Conservation (phyloP, 2,888 invertebrate species). For the Auanema freiburgensis region DNA sequence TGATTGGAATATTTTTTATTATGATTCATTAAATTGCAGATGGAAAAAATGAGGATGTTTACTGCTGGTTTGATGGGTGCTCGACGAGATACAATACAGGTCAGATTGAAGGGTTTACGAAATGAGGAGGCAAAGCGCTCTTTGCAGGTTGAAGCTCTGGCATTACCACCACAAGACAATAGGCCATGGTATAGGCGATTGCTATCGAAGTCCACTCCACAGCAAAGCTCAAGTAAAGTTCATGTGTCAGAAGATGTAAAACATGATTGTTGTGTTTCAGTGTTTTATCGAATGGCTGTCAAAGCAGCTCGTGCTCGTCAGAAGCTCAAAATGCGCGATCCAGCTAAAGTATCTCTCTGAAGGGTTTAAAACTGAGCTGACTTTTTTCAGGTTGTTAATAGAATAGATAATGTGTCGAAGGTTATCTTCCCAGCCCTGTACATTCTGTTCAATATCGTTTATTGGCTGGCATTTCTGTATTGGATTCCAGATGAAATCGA, state of each 20-base stretch:
- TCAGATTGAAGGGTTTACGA: constrained; percentile 18
- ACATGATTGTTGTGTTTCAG: constrained; percentile 25
- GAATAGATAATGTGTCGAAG: constrained; percentile 52
- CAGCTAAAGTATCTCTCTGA: constrained; percentile 37
- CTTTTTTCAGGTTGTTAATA: constrained; percentile 42
- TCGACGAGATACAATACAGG: constrained; percentile 30
- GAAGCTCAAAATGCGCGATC: constrained; percentile 47
- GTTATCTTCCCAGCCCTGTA: constrained; percentile 79
- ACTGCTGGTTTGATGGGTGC: constrained; percentile 50
- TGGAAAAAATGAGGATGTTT: constrained; percentile 51
- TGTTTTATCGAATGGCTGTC: constrained; percentile 54
- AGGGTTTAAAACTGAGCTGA: not conserved
- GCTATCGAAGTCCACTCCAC: constrained; percentile 11
- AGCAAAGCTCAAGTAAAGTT: constrained; percentile 16
- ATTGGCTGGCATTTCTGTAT: constrained; percentile 77
- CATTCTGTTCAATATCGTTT: constrained; percentile 78
- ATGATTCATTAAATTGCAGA: constrained; percentile 21
- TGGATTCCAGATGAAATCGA: constrained; percentile 59
- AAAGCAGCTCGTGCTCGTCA: constrained; percentile 50
- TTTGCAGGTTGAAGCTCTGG: constrained; percentile 18
- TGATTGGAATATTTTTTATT: constrained; percentile 1
- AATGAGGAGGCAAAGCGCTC: constrained; percentile 16
- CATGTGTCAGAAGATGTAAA: not conserved
- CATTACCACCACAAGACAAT: constrained; percentile 11
- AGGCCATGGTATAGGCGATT: constrained; percentile 26